Evolutionary conservation across 2,888 invertebrate genomes (phyloP).

Genomic region (Megalurothrips usitatus): DNA sequence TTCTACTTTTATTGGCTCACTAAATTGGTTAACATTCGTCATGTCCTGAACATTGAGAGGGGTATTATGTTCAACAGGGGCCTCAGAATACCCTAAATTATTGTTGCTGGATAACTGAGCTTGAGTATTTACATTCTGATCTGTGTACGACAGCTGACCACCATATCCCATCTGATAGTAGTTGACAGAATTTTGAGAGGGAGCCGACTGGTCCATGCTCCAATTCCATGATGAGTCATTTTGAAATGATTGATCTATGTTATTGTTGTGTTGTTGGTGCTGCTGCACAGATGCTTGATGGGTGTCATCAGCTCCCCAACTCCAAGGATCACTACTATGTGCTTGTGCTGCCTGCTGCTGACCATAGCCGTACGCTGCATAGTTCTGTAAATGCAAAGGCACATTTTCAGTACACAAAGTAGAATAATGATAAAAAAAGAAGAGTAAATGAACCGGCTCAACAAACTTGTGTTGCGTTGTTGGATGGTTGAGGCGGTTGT

Average conservation of each 20-base stretch:
- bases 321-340: constrained; percentile 35
- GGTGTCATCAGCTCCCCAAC: constrained; percentile 36
- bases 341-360: background rate
- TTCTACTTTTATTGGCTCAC: background rate
- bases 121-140: background rate
- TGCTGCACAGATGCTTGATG: background rate
- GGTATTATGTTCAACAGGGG: background rate
- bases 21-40: background rate
- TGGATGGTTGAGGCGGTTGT: constrained; percentile 36
- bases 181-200: background rate
- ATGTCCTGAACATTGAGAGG: background rate
- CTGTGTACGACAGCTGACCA: background rate
- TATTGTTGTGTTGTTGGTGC: constrained; percentile 32
- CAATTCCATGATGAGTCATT: constrained; percentile 55
- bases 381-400: background rate
- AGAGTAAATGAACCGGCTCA: no score
- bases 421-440: no score
- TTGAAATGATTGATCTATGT: background rate
- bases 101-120: background rate
- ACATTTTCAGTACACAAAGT: background rate
- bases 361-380: background rate
- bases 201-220: constrained; percentile 51
- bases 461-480: constrained; percentile 13
- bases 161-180: background rate
- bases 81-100: background rate